phyloP scores from a whole-genome alignment of 1,140 invertebrate species.

The Pararge aegeria region DNA sequence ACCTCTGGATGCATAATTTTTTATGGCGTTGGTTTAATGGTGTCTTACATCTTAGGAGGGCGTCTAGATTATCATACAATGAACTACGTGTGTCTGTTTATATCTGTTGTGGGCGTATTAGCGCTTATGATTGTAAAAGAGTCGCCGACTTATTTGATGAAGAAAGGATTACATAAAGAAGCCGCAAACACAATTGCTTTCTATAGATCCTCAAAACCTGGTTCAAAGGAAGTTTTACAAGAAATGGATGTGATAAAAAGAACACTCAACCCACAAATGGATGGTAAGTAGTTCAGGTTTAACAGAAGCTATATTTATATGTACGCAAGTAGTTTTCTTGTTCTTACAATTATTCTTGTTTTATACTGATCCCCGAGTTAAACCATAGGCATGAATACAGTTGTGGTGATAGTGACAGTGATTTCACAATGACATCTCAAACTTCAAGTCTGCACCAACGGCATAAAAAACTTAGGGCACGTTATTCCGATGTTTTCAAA shows the following conservation, averaged over 20 bases:
- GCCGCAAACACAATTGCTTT: conserved; percentile 34
- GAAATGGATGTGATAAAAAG: conserved; percentile 33
- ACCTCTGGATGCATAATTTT: conserved; percentile 46
- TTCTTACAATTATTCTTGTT: too few relatives aligned
- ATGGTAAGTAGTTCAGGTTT: conserved; percentile 22
- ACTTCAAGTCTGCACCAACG: too few relatives aligned
- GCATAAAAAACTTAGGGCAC: too few relatives aligned
- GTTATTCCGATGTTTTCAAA: too few relatives aligned
- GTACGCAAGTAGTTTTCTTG: too few relatives aligned
- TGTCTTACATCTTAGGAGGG: conserved; percentile 56
- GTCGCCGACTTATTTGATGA: conserved; percentile 56
- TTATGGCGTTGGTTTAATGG: conserved; percentile 46
- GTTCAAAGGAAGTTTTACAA: conserved; percentile 29
- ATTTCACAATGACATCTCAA: too few relatives aligned
- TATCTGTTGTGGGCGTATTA: conserved; percentile 44
- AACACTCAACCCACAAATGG: conserved; percentile 27
- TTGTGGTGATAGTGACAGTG: too few relatives aligned
- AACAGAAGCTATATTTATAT: too few relatives aligned
- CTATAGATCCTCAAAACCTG: conserved; percentile 29
- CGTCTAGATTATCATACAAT: conserved; percentile 44
- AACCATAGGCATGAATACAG: too few relatives aligned
- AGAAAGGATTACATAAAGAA: conserved; percentile 44
- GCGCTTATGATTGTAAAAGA: conserved; percentile 48
- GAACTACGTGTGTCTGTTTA: conserved; percentile 44
- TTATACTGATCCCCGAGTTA: too few relatives aligned